phyloP scores from a whole-genome alignment of 2,113 vertebrate species.

The Australoheros scitulus region DNA sequence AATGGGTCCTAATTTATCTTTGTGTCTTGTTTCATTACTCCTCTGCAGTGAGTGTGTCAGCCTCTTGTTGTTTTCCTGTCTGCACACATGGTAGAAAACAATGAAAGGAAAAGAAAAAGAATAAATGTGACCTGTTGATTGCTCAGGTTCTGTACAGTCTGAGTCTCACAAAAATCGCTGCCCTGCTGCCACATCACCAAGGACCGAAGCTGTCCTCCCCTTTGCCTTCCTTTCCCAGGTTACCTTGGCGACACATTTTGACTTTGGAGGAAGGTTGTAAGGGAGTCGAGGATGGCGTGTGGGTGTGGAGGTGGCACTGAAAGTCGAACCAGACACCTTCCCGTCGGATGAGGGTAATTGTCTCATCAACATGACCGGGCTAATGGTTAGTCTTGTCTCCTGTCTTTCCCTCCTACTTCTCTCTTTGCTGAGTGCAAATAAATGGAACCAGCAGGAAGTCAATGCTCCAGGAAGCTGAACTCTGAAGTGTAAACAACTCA shows the following conservation, averaged over 20 bases:
- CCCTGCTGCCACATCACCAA: conserved; percentile 1
- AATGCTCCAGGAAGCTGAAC: neutral
- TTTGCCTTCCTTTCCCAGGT: neutral
- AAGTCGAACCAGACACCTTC: conserved; percentile 32
- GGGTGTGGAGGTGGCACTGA: neutral
- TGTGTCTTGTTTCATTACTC: neutral
- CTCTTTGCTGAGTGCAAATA: neutral
- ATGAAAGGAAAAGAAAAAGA: neutral
- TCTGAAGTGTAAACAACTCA: neutral
- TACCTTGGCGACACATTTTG: conserved; percentile 50
- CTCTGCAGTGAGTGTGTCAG: neutral
- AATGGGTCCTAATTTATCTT: conserved; percentile 10
- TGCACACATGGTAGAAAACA: neutral
- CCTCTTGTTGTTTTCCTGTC: neutral
- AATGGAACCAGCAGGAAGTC: neutral
- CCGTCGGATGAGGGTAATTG: conserved; percentile 30
- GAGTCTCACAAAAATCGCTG: neutral
- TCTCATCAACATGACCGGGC: conserved; percentile 29
- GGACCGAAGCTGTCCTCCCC: neutral
- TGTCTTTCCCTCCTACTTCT: conserved; percentile 13
- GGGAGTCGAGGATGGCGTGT: neutral
- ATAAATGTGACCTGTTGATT: neutral
- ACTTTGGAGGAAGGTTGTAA: neutral
- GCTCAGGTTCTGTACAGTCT: neutral
- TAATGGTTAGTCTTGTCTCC: conserved; percentile 11